Evolutionary conservation across 2,888 invertebrate species (phyloP).

Genomic region (Labia minor): DNA sequence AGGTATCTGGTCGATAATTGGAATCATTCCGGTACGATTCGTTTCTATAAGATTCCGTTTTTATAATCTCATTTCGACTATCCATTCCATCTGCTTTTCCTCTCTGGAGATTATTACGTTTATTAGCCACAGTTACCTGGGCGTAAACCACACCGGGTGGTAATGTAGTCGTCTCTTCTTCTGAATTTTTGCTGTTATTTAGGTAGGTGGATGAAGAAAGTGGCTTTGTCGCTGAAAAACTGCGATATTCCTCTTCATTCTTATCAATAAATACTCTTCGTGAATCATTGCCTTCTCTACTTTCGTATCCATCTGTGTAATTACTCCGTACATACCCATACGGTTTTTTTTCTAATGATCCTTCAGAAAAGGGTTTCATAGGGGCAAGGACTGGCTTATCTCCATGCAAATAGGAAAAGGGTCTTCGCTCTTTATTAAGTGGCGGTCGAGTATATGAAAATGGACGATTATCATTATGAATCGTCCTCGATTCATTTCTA

Average conservation of each 20-base stretch:
- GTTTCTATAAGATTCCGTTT: neutral
- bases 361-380: constrained; percentile 2
- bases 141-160: neutral
- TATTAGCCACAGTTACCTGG: neutral
- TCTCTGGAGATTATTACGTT: neutral
- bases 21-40: neutral
- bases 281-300: neutral
- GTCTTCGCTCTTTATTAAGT: constrained; percentile 33
- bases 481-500: neutral
- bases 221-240: neutral
- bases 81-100: neutral
- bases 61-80: neutral
- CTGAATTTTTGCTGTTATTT: neutral
- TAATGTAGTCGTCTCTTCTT: neutral
- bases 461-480: constrained; percentile 60
- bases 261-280: neutral
- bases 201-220: neutral
- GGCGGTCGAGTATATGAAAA: constrained; percentile 65
- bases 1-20: neutral
- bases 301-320: neutral
- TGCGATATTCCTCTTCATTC: neutral
- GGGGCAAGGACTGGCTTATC: neutral
- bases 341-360: neutral
- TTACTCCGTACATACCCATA: neutral
- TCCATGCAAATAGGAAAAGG: neutral